phyloP scores from a whole-genome alignment of 2,797 vertebrate genomes.

The Sarcoramphus papa region DNA sequence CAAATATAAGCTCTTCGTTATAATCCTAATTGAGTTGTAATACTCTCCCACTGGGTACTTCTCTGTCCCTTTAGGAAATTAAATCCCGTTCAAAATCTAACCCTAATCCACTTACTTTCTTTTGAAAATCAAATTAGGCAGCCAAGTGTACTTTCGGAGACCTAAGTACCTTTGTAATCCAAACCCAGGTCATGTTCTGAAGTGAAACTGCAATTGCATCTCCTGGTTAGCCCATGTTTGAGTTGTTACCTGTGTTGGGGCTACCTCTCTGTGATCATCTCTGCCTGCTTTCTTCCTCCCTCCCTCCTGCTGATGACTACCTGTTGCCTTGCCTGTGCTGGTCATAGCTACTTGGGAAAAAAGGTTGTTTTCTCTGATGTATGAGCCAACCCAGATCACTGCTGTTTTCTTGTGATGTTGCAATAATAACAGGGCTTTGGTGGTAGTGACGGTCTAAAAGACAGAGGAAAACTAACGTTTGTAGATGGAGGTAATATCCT shows the following conservation, averaged over 20 bases:
- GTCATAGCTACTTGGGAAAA: not conserved
- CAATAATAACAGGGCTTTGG: not conserved
- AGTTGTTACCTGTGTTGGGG: not conserved
- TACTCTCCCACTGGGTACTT: not conserved
- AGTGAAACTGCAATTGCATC: not conserved
- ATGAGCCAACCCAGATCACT: not conserved
- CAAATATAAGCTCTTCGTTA: constrained; percentile 7
- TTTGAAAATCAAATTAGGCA: constrained; percentile 19
- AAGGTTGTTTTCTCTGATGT: not conserved
- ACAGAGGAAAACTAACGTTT: not conserved
- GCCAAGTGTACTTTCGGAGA: not conserved
- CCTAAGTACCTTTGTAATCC: not conserved
- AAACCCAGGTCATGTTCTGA: not conserved
- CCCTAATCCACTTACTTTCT: constrained; percentile 53
- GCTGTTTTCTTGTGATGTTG: not conserved
- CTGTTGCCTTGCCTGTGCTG: not conserved
- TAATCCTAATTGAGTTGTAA: constrained; percentile 50
- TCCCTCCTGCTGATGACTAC: not conserved
- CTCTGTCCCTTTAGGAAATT: not conserved
- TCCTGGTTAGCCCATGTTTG: not conserved
- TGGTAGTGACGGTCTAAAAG: not conserved
- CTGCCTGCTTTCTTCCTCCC: not conserved
- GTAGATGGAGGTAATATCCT: not conserved
- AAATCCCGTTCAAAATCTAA: constrained; percentile 35
- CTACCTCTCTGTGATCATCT: not conserved